Base-by-base conservation (phyloP, 2,113 vertebrate species). In the Vidua chalybeata region DNA sequence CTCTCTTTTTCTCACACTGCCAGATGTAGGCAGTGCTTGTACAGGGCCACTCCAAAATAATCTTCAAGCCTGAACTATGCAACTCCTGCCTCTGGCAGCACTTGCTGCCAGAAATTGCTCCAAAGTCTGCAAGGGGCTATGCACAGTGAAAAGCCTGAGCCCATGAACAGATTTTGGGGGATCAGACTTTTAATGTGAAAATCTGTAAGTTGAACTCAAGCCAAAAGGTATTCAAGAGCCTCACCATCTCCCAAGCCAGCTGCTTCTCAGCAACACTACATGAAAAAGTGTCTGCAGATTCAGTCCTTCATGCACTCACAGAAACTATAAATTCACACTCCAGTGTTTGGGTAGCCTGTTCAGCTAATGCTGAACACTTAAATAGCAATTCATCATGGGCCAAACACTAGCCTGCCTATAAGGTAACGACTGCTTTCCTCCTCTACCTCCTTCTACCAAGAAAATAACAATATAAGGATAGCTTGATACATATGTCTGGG, bases 171-270 rank as follows among this genome's bases (percentile, higher is more conserved):
- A 92, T 84, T 84, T 68, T 52, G 64, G 91, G 87, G 72, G 64
- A 79, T 23, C 5, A 2, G 78, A 68, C 30, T 68, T 91, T 56
- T 72, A 69, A 68, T 37, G 62, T 71, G 83, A 92, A 92, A 80
- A 88, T 85, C 83, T 79, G 14, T 61, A 69, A 91, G 58, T 33
- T 95, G 84, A 91, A 84, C 35, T 27, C 12, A 43, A 90, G 87
- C 84, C 83, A 81, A 89, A 93, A 94, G 75, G 74, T 85, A 89
- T 72, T 78, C 59, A 63, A 63, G 71, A 93, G 86, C 33, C 78
- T 54, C 82, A 80, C 54, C 79, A 79, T 37, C 75, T 94, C 89
- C 79, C 1, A 31, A 93, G 78, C 71, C 78, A 96, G 85, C 68
- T 89, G 92, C 86, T 86, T 91, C 73, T 93, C 85, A 71, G 72